Evolutionary conservation across 2,113 vertebrate genomes (phyloP), one percentile per base, ranked within the genome.

Genomic region (Narcine bancroftii): DNA sequence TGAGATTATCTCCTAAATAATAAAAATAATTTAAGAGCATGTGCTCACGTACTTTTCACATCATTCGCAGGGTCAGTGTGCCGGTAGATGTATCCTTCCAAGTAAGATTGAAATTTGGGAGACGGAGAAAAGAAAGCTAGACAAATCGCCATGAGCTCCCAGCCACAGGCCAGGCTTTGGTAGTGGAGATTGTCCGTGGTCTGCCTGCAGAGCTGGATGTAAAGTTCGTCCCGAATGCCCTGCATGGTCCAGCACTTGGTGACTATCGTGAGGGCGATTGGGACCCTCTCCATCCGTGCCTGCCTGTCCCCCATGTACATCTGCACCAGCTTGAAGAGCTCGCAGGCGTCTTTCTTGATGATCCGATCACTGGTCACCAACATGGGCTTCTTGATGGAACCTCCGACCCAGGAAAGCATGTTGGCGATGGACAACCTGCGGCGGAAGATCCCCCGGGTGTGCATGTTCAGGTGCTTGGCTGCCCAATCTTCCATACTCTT

Each of bases 381-480:
- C 97, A 98, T 98, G 7, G 97, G 97, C 93, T 98, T 97, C 92
- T 97, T 98, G 95, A 98, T 98, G 92, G 97, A 97, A 9, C 97
- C 95, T 0, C 97, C 96, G 1, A 97, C 98, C 97, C 97, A 98
- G 0, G 97, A 97, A 1, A 98, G 95, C 97, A 98, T 97, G 95
- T 97, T 98, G 93, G 97, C 97, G 89, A 98, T 96, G 93, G 97
- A 98, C 79, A 98, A 95, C 26, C 97, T 96, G 0, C 97, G 96
- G 0, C 97, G 96, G 94, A 98, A 98, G 87, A 98, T 96, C 92
- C 97, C 97, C 92, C 98, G 97, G 0, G 97, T 98, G 95, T 98
- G 97, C 97, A 97, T 95, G 95, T 98, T 98, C 39, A 98, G 96
- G 95, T 98, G 97, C 93, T 98, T 97, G 92, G 97, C 97, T 92